Conservation (phyloP, 2,888 invertebrate species). For the Branchipolynoe longqiensis region DNA sequence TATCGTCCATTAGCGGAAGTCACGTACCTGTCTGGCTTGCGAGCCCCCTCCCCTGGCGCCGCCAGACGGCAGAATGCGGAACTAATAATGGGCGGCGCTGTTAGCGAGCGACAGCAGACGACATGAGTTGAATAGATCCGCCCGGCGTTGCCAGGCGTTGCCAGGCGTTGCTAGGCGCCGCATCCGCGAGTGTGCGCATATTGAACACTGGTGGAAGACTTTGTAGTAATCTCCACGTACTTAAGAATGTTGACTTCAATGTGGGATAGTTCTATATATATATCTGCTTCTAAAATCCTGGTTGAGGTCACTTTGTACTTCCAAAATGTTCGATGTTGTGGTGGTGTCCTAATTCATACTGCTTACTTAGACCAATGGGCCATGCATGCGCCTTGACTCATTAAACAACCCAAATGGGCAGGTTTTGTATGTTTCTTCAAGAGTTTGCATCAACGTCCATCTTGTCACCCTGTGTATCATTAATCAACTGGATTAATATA, state of each 20-base stretch:
- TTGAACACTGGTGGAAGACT: neutral
- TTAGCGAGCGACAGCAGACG: neutral
- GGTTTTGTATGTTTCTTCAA: no score
- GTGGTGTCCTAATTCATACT: no score
- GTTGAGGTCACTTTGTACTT: no score
- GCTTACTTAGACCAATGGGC: no score
- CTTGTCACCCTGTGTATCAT: neutral
- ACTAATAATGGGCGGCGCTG: constrained; percentile 8
- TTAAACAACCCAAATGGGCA: no score
- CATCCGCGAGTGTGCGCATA: neutral
- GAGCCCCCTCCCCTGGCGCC: neutral
- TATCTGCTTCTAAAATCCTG: no score
- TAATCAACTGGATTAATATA: neutral
- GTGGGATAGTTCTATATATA: neutral
- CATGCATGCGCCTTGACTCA: no score
- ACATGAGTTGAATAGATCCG: neutral
- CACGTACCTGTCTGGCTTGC: constrained; percentile 23
- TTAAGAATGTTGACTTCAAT: neutral
- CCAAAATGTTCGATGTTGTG: no score
- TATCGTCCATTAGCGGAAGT: constrained; percentile 10
- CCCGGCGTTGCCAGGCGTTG: neutral
- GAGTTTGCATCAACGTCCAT: no score
- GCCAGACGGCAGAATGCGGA: constrained; percentile 30
- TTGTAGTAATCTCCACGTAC: neutral
- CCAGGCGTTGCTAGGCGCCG: neutral